Evolutionary conservation across 2,113 vertebrate species (phyloP).

Genomic region (Struthidea cinerea): DNA sequence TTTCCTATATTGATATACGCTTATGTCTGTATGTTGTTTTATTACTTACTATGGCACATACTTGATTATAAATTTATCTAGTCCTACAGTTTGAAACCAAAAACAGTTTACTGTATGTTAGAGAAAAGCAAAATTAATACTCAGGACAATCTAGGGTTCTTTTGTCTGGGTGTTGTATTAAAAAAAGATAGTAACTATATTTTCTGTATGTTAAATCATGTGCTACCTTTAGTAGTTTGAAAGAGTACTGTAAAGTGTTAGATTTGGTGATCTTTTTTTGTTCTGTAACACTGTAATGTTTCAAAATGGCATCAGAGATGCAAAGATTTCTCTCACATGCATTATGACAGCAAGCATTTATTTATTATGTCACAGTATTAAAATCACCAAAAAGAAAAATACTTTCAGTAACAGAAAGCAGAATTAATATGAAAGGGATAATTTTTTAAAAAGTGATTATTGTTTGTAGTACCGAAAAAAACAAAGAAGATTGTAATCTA

Average conservation of each 20-base stretch:
- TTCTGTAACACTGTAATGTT: background rate
- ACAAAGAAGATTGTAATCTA: background rate
- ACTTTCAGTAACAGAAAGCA: background rate
- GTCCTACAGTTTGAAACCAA: background rate
- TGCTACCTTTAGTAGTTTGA: background rate
- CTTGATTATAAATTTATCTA: background rate
- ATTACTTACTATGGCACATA: background rate
- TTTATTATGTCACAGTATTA: background rate
- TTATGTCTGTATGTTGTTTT: background rate
- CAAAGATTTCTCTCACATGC: background rate
- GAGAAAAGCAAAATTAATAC: background rate
- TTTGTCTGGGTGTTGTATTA: background rate
- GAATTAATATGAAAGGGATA: background rate
- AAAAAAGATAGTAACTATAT: background rate
- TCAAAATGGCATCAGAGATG: background rate
- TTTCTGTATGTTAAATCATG: background rate
- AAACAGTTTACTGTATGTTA: background rate
- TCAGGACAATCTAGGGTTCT: background rate
- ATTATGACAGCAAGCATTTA: background rate
- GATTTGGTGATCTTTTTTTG: background rate
- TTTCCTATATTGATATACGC: accelerated
- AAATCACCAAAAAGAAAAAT: background rate
- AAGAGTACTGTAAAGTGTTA: background rate
- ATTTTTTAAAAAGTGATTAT: background rate
- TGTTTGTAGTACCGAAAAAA: background rate